A percentile compares a stretch with the other conserved stretches of the same genome.
Conservation (phyloP, 2,888 invertebrate species). For the Pristionchus maxplancki region DNA sequence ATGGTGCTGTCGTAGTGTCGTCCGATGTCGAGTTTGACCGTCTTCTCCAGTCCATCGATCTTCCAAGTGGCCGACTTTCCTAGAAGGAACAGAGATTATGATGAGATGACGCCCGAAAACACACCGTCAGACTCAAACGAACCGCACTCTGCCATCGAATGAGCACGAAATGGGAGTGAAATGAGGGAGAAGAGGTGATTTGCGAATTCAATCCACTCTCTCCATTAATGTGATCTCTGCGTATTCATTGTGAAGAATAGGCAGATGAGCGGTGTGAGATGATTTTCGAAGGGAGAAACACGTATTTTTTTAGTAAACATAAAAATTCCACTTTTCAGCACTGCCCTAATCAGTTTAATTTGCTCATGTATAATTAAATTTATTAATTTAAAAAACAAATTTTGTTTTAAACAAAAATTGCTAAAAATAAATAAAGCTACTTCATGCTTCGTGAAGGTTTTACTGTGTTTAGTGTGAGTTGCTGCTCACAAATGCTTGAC, state of each 20-base stretch:
- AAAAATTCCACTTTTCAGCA: too few relatives aligned
- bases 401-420: background rate
- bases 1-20: background rate
- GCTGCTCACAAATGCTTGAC: background rate
- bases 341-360: too few relatives aligned
- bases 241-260: background rate
- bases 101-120: background rate
- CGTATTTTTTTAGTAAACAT: background rate
- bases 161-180: background rate
- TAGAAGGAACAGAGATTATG: background rate
- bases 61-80: background rate
- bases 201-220: background rate
- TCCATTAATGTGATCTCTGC: conserved; percentile 9
- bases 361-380: background rate
- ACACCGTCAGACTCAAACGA: background rate
- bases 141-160: conserved; percentile 1
- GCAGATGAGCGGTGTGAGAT: background rate
- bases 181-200: background rate
- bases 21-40: background rate
- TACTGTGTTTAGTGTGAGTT: background rate
- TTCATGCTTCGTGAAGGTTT: background rate
- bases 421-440: background rate
- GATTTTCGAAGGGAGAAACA: too few relatives aligned
- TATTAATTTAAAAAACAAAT: background rate
- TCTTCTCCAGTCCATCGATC: background rate